phyloP scores from a whole-genome alignment of 2,113 vertebrate genomes.

The Microcebus murinus region DNA sequence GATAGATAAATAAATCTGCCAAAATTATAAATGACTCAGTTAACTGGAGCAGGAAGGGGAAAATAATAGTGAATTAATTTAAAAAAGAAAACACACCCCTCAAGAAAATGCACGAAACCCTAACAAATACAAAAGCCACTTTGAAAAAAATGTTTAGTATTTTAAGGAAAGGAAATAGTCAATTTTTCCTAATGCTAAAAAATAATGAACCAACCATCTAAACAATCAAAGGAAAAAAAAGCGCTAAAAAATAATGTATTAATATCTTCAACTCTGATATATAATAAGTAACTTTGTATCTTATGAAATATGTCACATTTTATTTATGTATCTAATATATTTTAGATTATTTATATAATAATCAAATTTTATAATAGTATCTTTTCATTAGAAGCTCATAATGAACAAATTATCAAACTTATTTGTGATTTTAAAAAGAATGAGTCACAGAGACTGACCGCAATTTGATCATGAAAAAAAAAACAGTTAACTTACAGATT shows the following conservation, averaged over 20 bases:
- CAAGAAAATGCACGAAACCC: conserved; percentile 63
- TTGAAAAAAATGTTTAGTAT: conserved; percentile 41
- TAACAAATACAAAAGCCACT: conserved; percentile 71
- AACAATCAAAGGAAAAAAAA: not conserved
- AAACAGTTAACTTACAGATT: not conserved
- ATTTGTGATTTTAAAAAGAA: not conserved
- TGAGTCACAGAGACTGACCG: not conserved
- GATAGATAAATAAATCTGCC: conserved; percentile 85
- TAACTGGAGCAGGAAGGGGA: conserved; percentile 59
- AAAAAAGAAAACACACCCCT: conserved; percentile 73
- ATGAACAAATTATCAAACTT: not conserved
- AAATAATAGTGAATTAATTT: conserved; percentile 78
- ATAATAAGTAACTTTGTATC: not conserved
- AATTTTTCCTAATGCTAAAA: conserved; percentile 22
- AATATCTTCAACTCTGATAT: not conserved
- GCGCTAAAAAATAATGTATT: not conserved
- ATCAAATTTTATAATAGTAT: not conserved
- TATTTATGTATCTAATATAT: not conserved
- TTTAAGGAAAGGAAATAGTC: conserved; percentile 67
- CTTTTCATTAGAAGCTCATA: conserved; percentile 36
- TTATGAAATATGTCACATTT: not conserved
- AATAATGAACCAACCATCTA: not conserved
- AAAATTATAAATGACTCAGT: conserved; percentile 81
- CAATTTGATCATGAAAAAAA: not conserved
- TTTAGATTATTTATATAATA: not conserved